These are phyloP conservation scores for Elachura formosa DNA, from an alignment of 2,113 vertebrate species.

Conservation along the genomic window DNA sequence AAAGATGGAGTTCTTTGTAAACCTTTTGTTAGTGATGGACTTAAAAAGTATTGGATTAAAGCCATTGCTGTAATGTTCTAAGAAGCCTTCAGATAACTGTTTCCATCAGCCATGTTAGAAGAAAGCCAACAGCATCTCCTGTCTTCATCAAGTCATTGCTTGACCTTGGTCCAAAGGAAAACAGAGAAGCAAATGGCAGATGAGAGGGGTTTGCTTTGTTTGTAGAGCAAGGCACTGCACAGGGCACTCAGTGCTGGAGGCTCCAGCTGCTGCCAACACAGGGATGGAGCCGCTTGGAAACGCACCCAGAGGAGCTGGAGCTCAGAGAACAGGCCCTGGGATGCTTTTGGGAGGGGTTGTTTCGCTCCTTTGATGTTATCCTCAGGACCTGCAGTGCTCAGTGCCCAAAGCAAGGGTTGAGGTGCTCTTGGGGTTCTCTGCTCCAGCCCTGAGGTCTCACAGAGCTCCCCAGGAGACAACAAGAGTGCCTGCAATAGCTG, in stretches of 20 bases:
- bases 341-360: not conserved
- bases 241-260: rapidly evolving
- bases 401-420: too few relatives aligned
- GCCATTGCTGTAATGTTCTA: not conserved
- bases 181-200: rapidly evolving
- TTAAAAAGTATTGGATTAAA: not conserved
- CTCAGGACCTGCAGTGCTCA: not conserved
- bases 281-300: not conserved
- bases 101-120: not conserved
- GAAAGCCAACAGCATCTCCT: not conserved
- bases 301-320: not conserved
- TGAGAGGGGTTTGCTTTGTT: not conserved
- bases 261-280: not conserved
- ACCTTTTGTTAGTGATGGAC: not conserved
- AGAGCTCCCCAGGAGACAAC: not conserved
- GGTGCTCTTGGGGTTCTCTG: not conserved
- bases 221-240: rapidly evolving
- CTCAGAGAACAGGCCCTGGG: not conserved
- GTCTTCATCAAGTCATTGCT: not conserved
- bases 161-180: not conserved
- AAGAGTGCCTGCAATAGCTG: rapidly evolving
- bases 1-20: not conserved
- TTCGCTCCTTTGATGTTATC: not conserved
- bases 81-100: not conserved
- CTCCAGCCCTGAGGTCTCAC: not conserved